Conservation (phyloP, 2,113 vertebrate genomes). For the Mesitornis unicolor region DNA sequence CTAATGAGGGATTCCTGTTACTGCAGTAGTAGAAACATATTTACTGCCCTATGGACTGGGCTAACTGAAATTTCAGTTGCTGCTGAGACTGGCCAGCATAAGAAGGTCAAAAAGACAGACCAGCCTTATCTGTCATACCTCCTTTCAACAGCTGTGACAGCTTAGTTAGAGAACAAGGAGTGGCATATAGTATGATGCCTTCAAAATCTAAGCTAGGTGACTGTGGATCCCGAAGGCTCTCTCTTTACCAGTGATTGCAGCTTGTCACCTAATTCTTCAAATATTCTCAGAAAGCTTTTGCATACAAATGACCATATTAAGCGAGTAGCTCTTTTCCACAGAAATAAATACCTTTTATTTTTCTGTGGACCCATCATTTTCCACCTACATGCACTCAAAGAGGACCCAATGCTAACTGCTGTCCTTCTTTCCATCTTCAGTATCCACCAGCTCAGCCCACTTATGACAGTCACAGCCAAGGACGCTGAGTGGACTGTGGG, state of each 20-base stretch:
- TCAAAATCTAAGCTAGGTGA: background rate
- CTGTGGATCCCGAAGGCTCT: background rate
- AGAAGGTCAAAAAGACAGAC: background rate
- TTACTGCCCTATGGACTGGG: background rate
- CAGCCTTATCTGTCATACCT: background rate
- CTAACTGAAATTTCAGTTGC: background rate
- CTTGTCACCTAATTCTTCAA: background rate
- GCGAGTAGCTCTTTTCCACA: background rate
- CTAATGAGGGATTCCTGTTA: background rate
- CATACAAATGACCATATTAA: background rate
- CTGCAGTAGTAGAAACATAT: background rate
- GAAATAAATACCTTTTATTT: background rate
- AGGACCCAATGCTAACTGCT: background rate
- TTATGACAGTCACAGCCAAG: background rate
- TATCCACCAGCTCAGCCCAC: background rate
- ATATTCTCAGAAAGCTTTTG: background rate
- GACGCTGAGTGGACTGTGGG: background rate
- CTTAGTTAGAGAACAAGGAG: background rate
- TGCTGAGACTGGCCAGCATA: background rate
- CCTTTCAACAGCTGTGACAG: background rate
- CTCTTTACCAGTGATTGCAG: background rate
- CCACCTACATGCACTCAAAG: background rate
- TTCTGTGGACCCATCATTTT: background rate
- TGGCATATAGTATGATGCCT: background rate
- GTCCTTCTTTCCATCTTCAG: background rate